Evolutionary conservation across 2,797 vertebrate genomes (phyloP).

Genomic region (Clamator glandarius): DNA sequence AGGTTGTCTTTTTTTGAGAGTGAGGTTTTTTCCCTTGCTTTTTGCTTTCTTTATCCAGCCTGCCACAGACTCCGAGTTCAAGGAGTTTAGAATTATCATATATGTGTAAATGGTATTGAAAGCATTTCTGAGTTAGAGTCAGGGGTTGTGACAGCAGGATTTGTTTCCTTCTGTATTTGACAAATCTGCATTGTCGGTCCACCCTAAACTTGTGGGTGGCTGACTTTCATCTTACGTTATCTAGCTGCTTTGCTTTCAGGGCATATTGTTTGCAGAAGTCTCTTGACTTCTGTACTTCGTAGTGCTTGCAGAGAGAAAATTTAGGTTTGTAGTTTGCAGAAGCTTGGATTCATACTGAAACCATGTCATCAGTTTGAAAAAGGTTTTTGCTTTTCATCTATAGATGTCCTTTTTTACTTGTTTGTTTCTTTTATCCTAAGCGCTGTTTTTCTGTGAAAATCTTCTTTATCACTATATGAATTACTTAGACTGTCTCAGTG

Average conservation of each 20-base stretch:
- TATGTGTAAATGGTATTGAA: slow-evolving; percentile 51
- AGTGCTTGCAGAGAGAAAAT: slow-evolving; percentile 53
- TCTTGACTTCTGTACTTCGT: slow-evolving; percentile 65
- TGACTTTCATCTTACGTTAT: slow-evolving; percentile 60
- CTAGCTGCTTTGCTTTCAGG: slow-evolving; percentile 60
- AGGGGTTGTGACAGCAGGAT: slow-evolving; percentile 60
- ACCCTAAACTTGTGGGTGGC: slow-evolving; percentile 62
- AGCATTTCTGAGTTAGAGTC: slow-evolving; percentile 61
- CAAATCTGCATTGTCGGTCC: slow-evolving; percentile 57
- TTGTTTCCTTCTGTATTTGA: slow-evolving; percentile 64
- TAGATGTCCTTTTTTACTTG: slow-evolving; percentile 28
- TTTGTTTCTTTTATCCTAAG: slow-evolving; percentile 58
- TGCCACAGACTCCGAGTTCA: slow-evolving; percentile 33
- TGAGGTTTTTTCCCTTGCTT: slow-evolving; percentile 55
- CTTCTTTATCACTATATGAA: slow-evolving; percentile 37
- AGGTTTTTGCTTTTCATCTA: slow-evolving; percentile 51
- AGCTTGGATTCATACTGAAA: slow-evolving; percentile 52
- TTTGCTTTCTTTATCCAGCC: slow-evolving; percentile 51
- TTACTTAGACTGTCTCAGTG: slow-evolving; percentile 33
- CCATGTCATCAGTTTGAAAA: slow-evolving; percentile 59
- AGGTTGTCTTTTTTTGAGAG: slow-evolving; percentile 5
- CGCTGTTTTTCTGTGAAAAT: slow-evolving; percentile 28
- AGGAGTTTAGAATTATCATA: slow-evolving; percentile 53
- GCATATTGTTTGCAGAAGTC: slow-evolving; percentile 60
- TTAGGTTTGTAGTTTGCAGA: slow-evolving; percentile 68